Evolutionary conservation across 2,888 invertebrate genomes (phyloP).

Genomic region (Eumerus sabulonum): DNA sequence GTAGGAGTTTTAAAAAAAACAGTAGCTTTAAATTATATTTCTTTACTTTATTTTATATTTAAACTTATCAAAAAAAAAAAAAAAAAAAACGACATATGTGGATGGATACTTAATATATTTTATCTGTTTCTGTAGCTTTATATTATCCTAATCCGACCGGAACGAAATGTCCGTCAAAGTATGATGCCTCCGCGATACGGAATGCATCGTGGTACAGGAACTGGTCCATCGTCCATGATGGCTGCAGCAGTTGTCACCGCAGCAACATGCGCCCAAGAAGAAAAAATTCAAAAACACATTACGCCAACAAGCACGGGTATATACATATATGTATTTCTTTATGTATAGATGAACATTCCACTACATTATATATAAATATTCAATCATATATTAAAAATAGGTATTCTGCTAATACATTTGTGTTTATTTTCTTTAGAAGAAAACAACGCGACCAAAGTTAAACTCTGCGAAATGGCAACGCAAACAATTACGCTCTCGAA

Average conservation of each 20-base stretch:
- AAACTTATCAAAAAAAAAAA: too few relatives aligned
- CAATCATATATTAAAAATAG: too few relatives aligned
- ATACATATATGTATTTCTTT: neutral
- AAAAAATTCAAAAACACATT: slow-evolving; percentile 83
- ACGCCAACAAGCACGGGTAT: slow-evolving; percentile 79
- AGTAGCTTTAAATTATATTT: too few relatives aligned
- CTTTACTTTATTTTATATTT: too few relatives aligned
- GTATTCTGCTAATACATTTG: neutral
- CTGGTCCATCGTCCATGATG: slow-evolving; percentile 84
- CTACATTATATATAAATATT: too few relatives aligned
- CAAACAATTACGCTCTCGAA: slow-evolving; percentile 78
- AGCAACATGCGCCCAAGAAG: slow-evolving; percentile 84
- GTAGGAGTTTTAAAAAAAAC: too few relatives aligned
- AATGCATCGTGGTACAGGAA: slow-evolving; percentile 82
- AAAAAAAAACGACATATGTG: too few relatives aligned
- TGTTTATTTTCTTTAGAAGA: slow-evolving; percentile 53
- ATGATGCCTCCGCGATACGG: slow-evolving; percentile 88
- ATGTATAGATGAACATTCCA: neutral
- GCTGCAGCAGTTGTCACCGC: slow-evolving; percentile 84
- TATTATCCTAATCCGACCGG: slow-evolving; percentile 93
- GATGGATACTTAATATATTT: too few relatives aligned
- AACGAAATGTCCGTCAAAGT: slow-evolving; percentile 92
- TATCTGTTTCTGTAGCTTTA: slow-evolving; percentile 82
- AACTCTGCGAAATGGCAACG: slow-evolving; percentile 78
- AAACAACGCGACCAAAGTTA: slow-evolving; percentile 73